A percentile compares a stretch with the other conserved stretches of the same genome.
phyloP scores from a whole-genome alignment of 2,113 vertebrate genomes.

The Mastomys coucha region DNA sequence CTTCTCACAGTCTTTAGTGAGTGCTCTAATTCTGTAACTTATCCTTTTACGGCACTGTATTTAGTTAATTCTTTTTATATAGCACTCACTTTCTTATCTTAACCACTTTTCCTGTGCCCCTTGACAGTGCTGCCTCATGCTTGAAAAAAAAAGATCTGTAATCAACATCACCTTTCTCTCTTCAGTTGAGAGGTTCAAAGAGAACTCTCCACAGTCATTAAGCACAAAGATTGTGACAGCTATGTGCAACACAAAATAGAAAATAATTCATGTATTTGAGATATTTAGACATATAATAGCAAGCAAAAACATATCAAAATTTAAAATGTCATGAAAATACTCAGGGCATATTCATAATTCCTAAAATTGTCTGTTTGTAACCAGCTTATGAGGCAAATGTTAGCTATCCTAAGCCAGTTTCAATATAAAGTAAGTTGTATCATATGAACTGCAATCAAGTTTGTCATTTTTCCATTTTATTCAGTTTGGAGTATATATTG shows the following conservation, averaged over 20 bases:
- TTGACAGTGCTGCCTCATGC: neutral
- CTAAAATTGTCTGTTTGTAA: neutral
- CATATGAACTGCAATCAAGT: neutral
- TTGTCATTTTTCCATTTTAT: slow-evolving; percentile 50
- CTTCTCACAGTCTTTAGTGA: neutral
- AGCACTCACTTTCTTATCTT: neutral
- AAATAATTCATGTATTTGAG: neutral
- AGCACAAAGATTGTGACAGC: slow-evolving; percentile 32
- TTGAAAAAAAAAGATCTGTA: neutral
- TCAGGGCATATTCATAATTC: slow-evolving; percentile 21
- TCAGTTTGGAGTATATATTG: neutral
- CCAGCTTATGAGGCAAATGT: neutral
- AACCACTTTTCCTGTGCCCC: too few relatives aligned
- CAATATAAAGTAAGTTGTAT: neutral
- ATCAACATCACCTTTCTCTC: neutral
- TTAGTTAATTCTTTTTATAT: neutral
- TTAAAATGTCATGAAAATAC: neutral
- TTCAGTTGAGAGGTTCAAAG: neutral
- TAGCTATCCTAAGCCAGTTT: slow-evolving; percentile 49
- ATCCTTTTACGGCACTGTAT: neutral
- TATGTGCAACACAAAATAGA: neutral
- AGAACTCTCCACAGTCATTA: neutral
- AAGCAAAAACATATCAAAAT: neutral
- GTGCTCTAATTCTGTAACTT: neutral
- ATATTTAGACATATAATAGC: neutral